A percentile compares a stretch with the other conserved stretches of the same genome.
These are phyloP conservation scores for Oreochromis mossambicus DNA, from an alignment of 2,797 vertebrate genomes.

Conservation along the genomic window DNA sequence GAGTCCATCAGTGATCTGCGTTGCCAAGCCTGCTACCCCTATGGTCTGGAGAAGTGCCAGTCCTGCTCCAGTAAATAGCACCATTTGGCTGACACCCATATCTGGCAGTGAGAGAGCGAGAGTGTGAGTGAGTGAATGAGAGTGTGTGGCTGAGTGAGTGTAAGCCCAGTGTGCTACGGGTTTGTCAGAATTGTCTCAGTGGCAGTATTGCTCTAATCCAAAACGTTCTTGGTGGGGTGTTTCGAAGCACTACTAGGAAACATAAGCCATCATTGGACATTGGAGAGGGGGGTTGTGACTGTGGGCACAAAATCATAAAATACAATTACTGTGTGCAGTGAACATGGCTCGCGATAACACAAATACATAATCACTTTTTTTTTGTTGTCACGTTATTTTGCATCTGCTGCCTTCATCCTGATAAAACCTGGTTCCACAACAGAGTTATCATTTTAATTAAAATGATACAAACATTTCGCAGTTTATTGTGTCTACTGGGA, in stretches of 20 bases:
- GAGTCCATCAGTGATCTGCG: constrained; percentile 92
- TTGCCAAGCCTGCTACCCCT: constrained; percentile 90
- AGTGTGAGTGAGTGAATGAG: constrained; percentile 11
- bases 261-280: constrained; percentile 47
- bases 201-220: constrained; percentile 50
- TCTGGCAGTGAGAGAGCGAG: constrained; percentile 23
- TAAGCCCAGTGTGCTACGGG: constrained; percentile 9
- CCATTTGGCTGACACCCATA: constrained; percentile 35
- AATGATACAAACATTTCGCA: constrained; percentile 38
- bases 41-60: constrained; percentile 87
- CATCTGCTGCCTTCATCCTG: constrained; percentile 11
- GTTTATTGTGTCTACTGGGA: constrained; percentile 27
- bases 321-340: constrained; percentile 59
- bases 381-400: constrained; percentile 50
- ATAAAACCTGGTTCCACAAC: constrained; percentile 18
- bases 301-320: constrained; percentile 37
- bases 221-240: constrained; percentile 57
- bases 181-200: constrained; percentile 45
- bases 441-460: constrained; percentile 60
- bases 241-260: constrained; percentile 35
- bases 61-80: constrained; percentile 79
- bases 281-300: constrained; percentile 31
- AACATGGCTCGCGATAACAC: constrained; percentile 46
- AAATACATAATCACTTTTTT: constrained; percentile 49
- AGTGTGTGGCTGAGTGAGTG: constrained; percentile 16